Evolutionary conservation across 2,888 invertebrate genomes (phyloP), one percentile per base, ranked within the genome.

Genomic region (Watsonalla binaria): DNA sequence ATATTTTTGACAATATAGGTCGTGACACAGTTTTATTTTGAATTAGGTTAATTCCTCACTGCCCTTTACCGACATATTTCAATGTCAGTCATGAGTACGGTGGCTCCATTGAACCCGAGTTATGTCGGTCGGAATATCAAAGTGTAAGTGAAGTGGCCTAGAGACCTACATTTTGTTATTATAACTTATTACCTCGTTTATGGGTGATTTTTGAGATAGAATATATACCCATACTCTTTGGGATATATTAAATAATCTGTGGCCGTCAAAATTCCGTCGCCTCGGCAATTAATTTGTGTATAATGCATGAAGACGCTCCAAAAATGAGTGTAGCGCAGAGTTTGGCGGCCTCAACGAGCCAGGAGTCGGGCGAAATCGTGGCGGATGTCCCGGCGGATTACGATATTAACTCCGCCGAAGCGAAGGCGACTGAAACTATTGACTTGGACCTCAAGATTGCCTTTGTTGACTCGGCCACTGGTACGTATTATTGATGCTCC

Each of bases 111-210:
- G 94, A 94, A 91, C 92, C 89, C 87, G 91, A 93, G 93, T 93
- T 91, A 92, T 92, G 93, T 93, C 93, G 92, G 93, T 93, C 93
- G 92, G 92, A 93, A 93, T 94, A 94, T 93, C 93, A 93, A 94
- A 94, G 94, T 89, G 94, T 94, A 94, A 94, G 94, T 94, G 94
- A 94, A 94, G 94, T 95, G 95, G 94, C 95, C 95, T 94, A 95
- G 93, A 95, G 95, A 95, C 95, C 95, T 95, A 95, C 94, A 95
- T 95, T 94, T 85, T 83, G 84, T 83, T 87, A 82, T 81, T 78
- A 80, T 81, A 78, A 70, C 76, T 66, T 68, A 73, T 76, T 80
- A 80, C 75, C 76, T 76, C 73, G 77, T 72, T 76, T 72, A 76
- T 70, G 76, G 72, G 74, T 92, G 90, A 76, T 91, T 92, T 92